Percentiles rank a stretch among this genome's conserved stretches.
phyloP scores from a whole-genome alignment of 2,888 invertebrate genomes.

The Apodemia duryi region DNA sequence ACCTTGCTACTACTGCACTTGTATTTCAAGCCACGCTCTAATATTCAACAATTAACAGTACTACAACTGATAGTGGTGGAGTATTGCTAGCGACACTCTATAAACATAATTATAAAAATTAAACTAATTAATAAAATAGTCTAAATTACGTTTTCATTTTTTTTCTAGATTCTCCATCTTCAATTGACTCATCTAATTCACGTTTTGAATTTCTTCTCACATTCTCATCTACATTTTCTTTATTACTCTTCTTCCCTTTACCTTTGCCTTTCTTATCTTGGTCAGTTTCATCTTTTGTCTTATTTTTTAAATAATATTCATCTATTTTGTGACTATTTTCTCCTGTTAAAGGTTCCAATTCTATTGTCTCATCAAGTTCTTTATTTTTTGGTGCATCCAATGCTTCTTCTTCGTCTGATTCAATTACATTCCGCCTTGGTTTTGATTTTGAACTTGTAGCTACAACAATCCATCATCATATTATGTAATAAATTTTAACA shows the following conservation, averaged over 20 bases:
- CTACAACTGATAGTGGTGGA: no score
- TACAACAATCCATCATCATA: conserved; percentile 27
- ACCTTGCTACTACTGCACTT: no score
- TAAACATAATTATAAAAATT: not conserved
- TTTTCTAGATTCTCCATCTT: not conserved
- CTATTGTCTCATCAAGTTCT: conserved; percentile 51
- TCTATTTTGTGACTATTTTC: conserved; percentile 62
- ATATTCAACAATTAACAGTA: no score
- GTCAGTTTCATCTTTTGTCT: conserved; percentile 50
- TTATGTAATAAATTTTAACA: not conserved
- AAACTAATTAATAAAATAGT: not conserved
- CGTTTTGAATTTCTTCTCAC: conserved; percentile 28
- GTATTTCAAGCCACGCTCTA: no score
- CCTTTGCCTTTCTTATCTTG: conserved; percentile 44
- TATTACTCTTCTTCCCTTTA: conserved; percentile 30
- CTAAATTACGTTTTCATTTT: not conserved
- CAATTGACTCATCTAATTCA: conserved; percentile 28
- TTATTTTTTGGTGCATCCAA: conserved; percentile 46
- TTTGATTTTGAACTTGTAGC: conserved; percentile 40
- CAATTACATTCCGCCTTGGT: conserved; percentile 46
- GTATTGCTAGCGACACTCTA: no score
- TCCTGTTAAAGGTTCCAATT: conserved; percentile 51
- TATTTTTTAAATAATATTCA: conserved; percentile 53
- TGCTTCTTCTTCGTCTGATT: conserved; percentile 49
- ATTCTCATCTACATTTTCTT: conserved; percentile 33